phyloP scores from a whole-genome alignment of 2,797 vertebrate genomes.

The Neostethus bicornis region DNA sequence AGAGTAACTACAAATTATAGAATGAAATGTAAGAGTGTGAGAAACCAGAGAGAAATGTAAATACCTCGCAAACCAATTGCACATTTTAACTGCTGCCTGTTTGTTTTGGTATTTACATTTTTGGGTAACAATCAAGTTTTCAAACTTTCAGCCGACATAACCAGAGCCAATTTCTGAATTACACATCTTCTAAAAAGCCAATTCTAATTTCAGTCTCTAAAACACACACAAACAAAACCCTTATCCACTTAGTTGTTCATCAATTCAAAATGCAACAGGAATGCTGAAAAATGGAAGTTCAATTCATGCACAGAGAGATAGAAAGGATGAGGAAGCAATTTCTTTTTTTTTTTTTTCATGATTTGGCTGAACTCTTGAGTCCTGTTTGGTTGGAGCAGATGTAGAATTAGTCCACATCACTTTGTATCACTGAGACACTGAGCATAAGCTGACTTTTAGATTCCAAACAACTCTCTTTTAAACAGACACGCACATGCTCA shows the following conservation, averaged over 20 bases:
- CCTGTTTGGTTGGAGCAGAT: constrained; percentile 77
- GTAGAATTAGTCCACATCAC: constrained; percentile 79
- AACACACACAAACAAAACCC: constrained; percentile 31
- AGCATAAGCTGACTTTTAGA: constrained; percentile 66
- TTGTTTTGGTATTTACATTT: constrained; percentile 82
- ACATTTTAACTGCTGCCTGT: constrained; percentile 69
- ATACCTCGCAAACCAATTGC: constrained; percentile 69
- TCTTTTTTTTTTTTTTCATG: constrained; percentile 43
- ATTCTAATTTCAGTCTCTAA: constrained; percentile 44
- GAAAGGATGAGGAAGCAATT: constrained; percentile 50
- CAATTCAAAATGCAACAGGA: constrained; percentile 50
- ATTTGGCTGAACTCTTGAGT: constrained; percentile 70
- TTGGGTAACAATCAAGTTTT: constrained; percentile 70
- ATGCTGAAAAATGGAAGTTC: constrained; percentile 40
- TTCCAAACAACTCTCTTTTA: constrained; percentile 60
- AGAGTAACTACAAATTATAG: constrained; percentile 39
- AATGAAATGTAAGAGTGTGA: constrained; percentile 33
- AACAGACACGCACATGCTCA: constrained; percentile 49
- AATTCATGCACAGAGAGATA: constrained; percentile 25
- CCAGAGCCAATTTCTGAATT: constrained; percentile 68
- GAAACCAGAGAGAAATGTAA: constrained; percentile 71
- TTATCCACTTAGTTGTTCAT: constrained; percentile 61
- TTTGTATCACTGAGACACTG: constrained; percentile 74
- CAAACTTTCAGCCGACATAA: constrained; percentile 60
- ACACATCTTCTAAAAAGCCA: constrained; percentile 62